A percentile compares a stretch with the other conserved stretches of the same genome.
Evolutionary conservation across 2,113 vertebrate genomes (phyloP).

Genomic region (Petroica traversi): DNA sequence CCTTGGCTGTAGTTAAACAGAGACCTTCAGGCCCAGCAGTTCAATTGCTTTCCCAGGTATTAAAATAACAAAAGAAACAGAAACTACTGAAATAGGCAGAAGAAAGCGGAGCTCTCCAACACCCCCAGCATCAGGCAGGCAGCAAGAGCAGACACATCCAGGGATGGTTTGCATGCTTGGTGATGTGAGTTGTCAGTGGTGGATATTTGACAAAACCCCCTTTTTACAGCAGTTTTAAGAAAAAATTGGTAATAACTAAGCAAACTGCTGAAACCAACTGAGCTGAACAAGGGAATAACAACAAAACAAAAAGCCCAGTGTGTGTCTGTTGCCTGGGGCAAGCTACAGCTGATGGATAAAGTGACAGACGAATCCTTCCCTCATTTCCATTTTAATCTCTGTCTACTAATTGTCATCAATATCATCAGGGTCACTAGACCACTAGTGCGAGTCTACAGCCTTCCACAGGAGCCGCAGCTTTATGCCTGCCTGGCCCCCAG

Average conservation of each 20-base stretch:
- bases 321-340: conserved; percentile 70
- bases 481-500: conserved; percentile 18
- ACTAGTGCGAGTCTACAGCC: conserved; percentile 57
- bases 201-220: not conserved
- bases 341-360: conserved; percentile 74
- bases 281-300: conserved; percentile 69
- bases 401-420: conserved; percentile 75
- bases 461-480: not conserved
- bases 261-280: conserved; percentile 38
- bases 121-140: not conserved
- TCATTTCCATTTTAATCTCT: conserved; percentile 77
- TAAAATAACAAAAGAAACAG: conserved; percentile 35
- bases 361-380: conserved; percentile 68
- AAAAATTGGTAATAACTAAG: conserved; percentile 46
- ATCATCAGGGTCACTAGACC: conserved; percentile 70
- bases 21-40: not conserved
- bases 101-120: not conserved
- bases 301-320: conserved; percentile 70
- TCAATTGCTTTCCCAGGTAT: not conserved
- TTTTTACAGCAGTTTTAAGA: conserved; percentile 35
- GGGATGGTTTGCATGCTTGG: accelerated
- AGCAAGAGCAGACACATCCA: not conserved
- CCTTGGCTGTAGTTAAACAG: not conserved
- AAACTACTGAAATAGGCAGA: not conserved
- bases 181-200: not conserved